These are phyloP conservation scores for Sesamia inferens DNA, from an alignment of 2,888 invertebrate species.

Conservation along the genomic window DNA sequence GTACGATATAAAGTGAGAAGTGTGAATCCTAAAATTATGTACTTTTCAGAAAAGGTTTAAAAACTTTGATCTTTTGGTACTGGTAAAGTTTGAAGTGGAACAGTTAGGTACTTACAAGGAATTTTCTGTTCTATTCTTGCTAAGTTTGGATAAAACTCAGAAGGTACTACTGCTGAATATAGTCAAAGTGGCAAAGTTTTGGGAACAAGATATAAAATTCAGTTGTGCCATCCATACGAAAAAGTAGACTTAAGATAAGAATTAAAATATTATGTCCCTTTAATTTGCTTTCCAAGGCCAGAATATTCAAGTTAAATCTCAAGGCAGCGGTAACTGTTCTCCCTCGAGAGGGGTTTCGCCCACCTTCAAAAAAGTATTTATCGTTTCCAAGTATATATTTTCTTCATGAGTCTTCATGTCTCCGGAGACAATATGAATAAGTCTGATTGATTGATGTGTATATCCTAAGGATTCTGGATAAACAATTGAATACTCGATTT, in stretches of 20 bases:
- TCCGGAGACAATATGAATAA: slow-evolving; percentile 14
- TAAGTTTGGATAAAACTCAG: too few relatives aligned
- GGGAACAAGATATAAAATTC: too few relatives aligned
- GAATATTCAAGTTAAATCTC: neutral
- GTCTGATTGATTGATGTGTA: slow-evolving; percentile 29
- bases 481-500: slow-evolving; percentile 5
- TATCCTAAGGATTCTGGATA: neutral
- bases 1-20: neutral
- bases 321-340: neutral
- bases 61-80: neutral
- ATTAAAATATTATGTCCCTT: neutral
- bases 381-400: neutral
- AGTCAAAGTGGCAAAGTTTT: neutral
- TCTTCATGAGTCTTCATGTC: slow-evolving; percentile 20
- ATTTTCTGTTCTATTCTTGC: neutral
- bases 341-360: neutral
- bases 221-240: too few relatives aligned
- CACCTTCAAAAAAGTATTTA: neutral
- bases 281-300: neutral
- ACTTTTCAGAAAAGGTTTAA: neutral
- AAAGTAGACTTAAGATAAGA: neutral
- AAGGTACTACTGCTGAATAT: neutral
- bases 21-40: neutral
- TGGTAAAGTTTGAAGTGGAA: neutral
- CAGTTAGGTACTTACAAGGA: neutral